Evolutionary conservation across 1,140 invertebrate genomes (phyloP), one percentile per base, ranked within the genome.

Genomic region (Melitaea cinxia): DNA sequence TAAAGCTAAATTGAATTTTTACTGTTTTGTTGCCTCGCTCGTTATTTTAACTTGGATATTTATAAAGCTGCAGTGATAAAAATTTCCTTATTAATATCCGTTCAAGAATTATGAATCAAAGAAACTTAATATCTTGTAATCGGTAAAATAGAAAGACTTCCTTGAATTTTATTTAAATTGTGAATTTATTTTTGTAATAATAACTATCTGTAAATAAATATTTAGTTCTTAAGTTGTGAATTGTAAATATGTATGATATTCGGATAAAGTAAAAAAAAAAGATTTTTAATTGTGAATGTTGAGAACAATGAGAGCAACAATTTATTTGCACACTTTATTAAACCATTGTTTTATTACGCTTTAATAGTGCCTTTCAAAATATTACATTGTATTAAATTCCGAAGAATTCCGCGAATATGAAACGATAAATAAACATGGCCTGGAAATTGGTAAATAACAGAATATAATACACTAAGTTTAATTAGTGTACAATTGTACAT

Each of bases 401-500:
- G 26, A 28, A 33, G 15, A 42, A 42, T 42, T 17, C 2, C 4
- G 23, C 19, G 2, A 23, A 14, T n/a, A 17, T 23, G 21, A 23
- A 47, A 19, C 14, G 9, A 47, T 23, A 47, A 47, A 47, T 19
- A 17, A 47, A 47, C 19, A 47, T 21, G 42, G 10, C n/a, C 19
- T 47, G 42, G 42, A 1, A 7, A 45, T 45, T 19, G 1, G 21
- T 23, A 47, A 47, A 47, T 57, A 65, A n/a, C n/a, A n/a, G n/a
- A n/a, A n/a, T n/a, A n/a, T n/a, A n/a, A n/a, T 50, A 42, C 49
- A 53, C 50, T 72, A 70, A 70, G 68, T 72, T 73, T 84, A 88
- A 88, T 88, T 83, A 88, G 78, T 82, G 63, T 80, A 68, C 71
- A n/a, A n/a, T n/a, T n/a, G 63, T 80, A 68, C 72, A 72, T 26